phyloP scores from a whole-genome alignment of 2,888 invertebrate genomes.

The Crossocerus cetratus region DNA sequence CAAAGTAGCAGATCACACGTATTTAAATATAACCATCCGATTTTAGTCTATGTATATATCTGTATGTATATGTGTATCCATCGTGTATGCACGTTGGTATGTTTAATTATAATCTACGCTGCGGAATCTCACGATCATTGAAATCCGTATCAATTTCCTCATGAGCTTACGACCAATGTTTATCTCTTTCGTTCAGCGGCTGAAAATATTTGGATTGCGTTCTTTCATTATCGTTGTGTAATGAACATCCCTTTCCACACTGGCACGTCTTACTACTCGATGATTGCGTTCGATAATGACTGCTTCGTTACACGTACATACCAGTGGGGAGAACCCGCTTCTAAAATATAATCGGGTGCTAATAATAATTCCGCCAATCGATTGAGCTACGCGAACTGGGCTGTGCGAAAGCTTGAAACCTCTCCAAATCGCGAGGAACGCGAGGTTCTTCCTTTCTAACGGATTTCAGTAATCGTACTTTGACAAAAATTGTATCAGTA shows the following conservation, averaged over 20 bases:
- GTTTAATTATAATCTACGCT: conserved; percentile 45
- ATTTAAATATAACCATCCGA: conserved; percentile 53
- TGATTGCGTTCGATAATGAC: too few species aligned
- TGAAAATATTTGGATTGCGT: background rate
- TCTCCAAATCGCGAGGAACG: conserved; percentile 4
- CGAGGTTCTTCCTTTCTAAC: conserved; percentile 6
- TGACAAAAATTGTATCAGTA: conserved; percentile 48
- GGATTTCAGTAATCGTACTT: conserved; percentile 50
- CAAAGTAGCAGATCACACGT: conserved; percentile 60
- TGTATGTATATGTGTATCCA: conserved; percentile 29
- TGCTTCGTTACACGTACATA: too few species aligned
- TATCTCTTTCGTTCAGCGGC: conserved; percentile 15
- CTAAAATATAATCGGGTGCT: too few species aligned
- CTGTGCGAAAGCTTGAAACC: conserved; percentile 20
- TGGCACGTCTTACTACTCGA: too few species aligned
- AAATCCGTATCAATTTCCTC: conserved; percentile 35
- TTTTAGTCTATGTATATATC: conserved; percentile 48
- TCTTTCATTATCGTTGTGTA: too few species aligned
- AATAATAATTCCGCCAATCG: background rate
- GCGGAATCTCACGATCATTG: conserved; percentile 35
- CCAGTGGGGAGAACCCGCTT: too few species aligned
- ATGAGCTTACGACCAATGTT: conserved; percentile 14
- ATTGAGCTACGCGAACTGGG: background rate
- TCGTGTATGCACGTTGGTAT: conserved; percentile 31
- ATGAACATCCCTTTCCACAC: too few species aligned